A percentile compares a stretch with the other conserved stretches of the same genome.
These are phyloP conservation scores for Apodemus speciosus DNA, from an alignment of 2,113 vertebrate genomes.

Conservation along the genomic window DNA sequence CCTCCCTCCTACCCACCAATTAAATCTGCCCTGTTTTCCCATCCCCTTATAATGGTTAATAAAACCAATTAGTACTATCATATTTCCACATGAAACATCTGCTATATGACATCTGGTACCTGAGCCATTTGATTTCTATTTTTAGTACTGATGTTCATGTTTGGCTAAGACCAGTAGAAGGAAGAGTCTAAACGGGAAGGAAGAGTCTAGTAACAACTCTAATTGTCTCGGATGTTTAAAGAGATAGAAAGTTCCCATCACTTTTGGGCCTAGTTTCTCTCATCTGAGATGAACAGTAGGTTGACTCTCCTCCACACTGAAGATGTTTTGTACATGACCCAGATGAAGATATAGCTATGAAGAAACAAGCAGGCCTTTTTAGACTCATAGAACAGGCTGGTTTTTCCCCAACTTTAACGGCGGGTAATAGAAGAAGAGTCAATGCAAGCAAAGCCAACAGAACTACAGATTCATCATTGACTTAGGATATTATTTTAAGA, in stretches of 20 bases:
- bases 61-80: background rate
- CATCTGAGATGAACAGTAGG: background rate
- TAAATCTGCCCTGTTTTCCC: background rate
- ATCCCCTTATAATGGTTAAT: background rate
- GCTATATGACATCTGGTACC: background rate
- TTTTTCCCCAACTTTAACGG: background rate
- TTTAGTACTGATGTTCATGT: background rate
- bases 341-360: background rate
- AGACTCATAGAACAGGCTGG: background rate
- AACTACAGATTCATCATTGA: background rate
- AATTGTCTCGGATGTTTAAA: background rate
- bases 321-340: background rate
- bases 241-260: background rate
- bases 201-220: background rate
- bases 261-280: background rate
- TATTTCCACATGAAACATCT: conserved; percentile 12
- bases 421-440: background rate
- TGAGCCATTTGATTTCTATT: background rate
- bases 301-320: background rate
- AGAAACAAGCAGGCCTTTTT: background rate
- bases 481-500: conserved; percentile 9
- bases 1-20: background rate
- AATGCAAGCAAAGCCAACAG: conserved; percentile 37
- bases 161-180: background rate
- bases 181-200: background rate